Evolutionary conservation across 2,888 invertebrate species (phyloP).

Genomic region (Syrphus vitripennis): DNA sequence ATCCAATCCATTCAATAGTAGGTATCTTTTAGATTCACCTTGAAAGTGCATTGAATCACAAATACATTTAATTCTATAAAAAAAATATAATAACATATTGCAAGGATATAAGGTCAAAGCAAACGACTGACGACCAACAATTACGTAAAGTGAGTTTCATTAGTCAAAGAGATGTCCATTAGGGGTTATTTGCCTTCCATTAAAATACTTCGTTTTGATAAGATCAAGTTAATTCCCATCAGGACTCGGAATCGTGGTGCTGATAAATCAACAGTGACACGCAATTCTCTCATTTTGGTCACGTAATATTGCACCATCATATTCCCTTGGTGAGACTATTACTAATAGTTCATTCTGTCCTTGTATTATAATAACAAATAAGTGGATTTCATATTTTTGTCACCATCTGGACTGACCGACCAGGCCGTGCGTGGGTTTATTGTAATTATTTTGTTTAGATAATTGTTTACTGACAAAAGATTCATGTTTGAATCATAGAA

Average conservation of each 20-base stretch:
- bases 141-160: conserved; percentile 24
- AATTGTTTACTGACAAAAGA: background rate
- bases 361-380: background rate
- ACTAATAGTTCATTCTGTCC: conserved; percentile 29
- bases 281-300: conserved; percentile 66
- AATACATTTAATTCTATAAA: background rate
- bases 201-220: conserved; percentile 60
- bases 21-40: background rate
- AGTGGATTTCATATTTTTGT: background rate
- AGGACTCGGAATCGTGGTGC: conserved; percentile 52
- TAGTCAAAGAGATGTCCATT: conserved; percentile 68
- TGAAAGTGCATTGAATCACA: background rate
- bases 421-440: background rate
- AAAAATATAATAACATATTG: background rate
- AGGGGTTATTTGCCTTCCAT: conserved; percentile 67
- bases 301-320: conserved; percentile 65
- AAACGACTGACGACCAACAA: background rate
- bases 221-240: conserved; percentile 67
- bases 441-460: conserved; percentile 5
- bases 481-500: background rate
- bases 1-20: background rate
- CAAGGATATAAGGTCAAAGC: background rate
- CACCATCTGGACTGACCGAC: background rate
- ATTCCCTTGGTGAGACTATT: conserved; percentile 53
- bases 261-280: conserved; percentile 68